Percentiles rank a stretch among this genome's conserved stretches.
phyloP scores from a whole-genome alignment of 1,140 invertebrate species.

The Laupala kohalensis region DNA sequence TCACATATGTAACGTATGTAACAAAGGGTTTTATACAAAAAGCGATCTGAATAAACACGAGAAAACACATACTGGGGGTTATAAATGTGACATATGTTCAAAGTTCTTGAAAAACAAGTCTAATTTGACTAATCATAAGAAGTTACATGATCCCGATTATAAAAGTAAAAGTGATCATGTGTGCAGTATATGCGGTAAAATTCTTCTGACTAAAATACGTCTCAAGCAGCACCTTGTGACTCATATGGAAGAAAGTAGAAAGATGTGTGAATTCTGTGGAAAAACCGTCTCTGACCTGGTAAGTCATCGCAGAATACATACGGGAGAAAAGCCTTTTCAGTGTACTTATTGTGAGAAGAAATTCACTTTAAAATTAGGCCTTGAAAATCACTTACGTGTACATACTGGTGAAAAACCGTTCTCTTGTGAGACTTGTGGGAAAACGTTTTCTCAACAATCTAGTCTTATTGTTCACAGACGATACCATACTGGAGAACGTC shows the following conservation, averaged over 20 bases:
- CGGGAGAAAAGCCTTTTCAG: constrained; percentile 53
- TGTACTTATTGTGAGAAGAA: constrained; percentile 49
- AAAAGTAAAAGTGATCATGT: neutral
- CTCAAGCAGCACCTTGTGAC: neutral
- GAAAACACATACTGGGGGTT: constrained; percentile 18
- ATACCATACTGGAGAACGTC: neutral
- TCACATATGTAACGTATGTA: constrained; percentile 12
- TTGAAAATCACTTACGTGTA: constrained; percentile 20
- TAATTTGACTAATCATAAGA: constrained; percentile 16
- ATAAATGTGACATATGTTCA: constrained; percentile 34
- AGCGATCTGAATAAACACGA: constrained; percentile 22
- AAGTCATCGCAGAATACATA: constrained; percentile 14
- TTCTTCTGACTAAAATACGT: neutral
- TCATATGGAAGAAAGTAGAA: constrained; percentile 16
- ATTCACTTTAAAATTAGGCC: neutral
- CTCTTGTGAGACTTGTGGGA: neutral
- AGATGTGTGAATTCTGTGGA: constrained; percentile 28
- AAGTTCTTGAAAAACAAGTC: constrained; percentile 47
- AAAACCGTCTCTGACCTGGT: constrained; percentile 16
- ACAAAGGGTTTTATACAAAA: constrained; percentile 11
- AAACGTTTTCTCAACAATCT: neutral
- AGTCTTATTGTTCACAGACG: neutral
- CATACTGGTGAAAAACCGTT: constrained; percentile 39
- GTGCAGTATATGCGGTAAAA: neutral
- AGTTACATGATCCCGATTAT: neutral